Percentiles rank a stretch among this genome's conserved stretches.
These are phyloP conservation scores for Penaeus chinensis DNA, from an alignment of 1,140 invertebrate genomes.

Conservation along the genomic window DNA sequence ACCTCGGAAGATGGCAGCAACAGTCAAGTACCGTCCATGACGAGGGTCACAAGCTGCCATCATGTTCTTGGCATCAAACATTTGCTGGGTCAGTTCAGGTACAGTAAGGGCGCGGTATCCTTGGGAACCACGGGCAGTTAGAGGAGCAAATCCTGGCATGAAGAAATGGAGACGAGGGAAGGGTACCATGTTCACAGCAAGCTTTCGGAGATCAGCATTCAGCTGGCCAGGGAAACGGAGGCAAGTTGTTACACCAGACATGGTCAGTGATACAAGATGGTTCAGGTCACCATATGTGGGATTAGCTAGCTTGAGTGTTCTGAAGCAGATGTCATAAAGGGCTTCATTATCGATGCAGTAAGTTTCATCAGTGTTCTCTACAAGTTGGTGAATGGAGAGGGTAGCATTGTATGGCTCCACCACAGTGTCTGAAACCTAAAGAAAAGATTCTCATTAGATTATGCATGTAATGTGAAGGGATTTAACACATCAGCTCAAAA, in stretches of 20 bases:
- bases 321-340: constrained; percentile 53
- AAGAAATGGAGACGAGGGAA: constrained; percentile 57
- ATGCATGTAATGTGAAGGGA: too few species aligned
- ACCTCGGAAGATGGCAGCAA: constrained; percentile 51
- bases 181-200: constrained; percentile 54
- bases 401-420: constrained; percentile 56
- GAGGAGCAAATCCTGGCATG: constrained; percentile 55
- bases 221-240: constrained; percentile 50
- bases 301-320: constrained; percentile 51
- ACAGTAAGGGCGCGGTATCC: constrained; percentile 54
- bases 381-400: constrained; percentile 51
- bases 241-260: constrained; percentile 56
- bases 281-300: constrained; percentile 53
- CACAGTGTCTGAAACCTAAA: constrained; percentile 54
- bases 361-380: constrained; percentile 53
- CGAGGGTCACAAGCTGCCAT: constrained; percentile 55
- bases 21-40: constrained; percentile 51
- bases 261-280: constrained; percentile 49
- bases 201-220: constrained; percentile 51
- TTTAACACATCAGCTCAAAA: too few species aligned
- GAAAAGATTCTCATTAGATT: too few species aligned
- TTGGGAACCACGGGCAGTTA: constrained; percentile 49
- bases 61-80: constrained; percentile 59
- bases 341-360: constrained; percentile 58
- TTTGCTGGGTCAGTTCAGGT: constrained; percentile 56